phyloP scores from a whole-genome alignment of 1,140 invertebrate genomes.

The Nilaparvata lugens region DNA sequence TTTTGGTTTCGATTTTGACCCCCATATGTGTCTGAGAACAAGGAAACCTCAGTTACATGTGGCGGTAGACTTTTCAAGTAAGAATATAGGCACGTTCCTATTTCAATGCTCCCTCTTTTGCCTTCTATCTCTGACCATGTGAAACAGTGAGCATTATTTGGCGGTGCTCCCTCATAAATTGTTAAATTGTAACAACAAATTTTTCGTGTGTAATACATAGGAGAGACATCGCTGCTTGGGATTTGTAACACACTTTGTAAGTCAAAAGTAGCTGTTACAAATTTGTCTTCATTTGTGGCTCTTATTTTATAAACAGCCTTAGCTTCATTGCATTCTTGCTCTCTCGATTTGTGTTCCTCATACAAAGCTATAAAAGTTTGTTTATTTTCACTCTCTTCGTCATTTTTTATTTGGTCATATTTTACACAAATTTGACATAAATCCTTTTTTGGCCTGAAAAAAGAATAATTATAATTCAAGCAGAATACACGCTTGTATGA shows the following conservation, averaged over 20 bases:
- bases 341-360: neutral
- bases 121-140: slow-evolving; percentile 22
- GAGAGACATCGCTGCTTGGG: slow-evolving; percentile 11
- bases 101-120: slow-evolving; percentile 22
- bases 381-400: neutral
- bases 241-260: slow-evolving; percentile 19
- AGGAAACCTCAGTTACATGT: slow-evolving; percentile 16
- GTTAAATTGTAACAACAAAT: slow-evolving; percentile 22
- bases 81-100: slow-evolving; percentile 18
- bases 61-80: slow-evolving; percentile 12
- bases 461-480: neutral
- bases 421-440: neutral
- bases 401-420: neutral
- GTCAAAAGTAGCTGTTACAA: slow-evolving; percentile 6
- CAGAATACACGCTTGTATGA: slow-evolving; percentile 1
- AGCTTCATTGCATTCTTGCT: neutral
- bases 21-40: slow-evolving; percentile 23
- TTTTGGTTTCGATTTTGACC: slow-evolving; percentile 24
- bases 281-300: neutral
- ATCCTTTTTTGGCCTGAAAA: slow-evolving; percentile 5
- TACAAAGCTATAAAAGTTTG: neutral
- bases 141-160: slow-evolving; percentile 19
- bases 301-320: neutral
- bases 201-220: slow-evolving; percentile 22
- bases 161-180: slow-evolving; percentile 17